Evolutionary conservation across 23 tunicate genomes (phyloP).

Genomic region (Trididemnum nubilum): DNA sequence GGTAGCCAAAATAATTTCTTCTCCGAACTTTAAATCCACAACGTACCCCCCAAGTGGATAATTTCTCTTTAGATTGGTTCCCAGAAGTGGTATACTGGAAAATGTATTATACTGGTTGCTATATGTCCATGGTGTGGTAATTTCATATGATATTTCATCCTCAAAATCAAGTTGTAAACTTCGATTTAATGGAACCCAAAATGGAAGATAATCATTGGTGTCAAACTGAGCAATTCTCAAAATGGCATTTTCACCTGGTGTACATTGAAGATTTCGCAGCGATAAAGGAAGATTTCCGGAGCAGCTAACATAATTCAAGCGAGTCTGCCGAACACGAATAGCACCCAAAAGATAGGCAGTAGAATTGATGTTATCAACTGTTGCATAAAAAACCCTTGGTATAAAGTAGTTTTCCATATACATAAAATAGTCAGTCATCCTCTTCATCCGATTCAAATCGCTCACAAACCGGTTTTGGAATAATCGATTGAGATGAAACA

Average conservation of each 20-base stretch:
- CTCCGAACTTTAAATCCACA: constrained; percentile 55
- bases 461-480: constrained; percentile 16
- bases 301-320: constrained; percentile 26
- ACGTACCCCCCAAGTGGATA: constrained; percentile 65
- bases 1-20: constrained; percentile 30
- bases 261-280: neutral
- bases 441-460: constrained; percentile 31
- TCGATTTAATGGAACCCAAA: constrained; percentile 27
- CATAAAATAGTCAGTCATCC: constrained; percentile 19
- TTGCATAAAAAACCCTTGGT: constrained; percentile 35
- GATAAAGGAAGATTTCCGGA: neutral
- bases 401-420: constrained; percentile 46
- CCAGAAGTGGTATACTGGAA: constrained; percentile 9
- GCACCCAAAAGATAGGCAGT: constrained; percentile 55
- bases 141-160: neutral
- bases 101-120: neutral
- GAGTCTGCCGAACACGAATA: constrained; percentile 52
- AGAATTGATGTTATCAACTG: neutral
- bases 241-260: neutral
- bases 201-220: constrained; percentile 26
- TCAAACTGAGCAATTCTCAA: constrained; percentile 35
- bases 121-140: constrained; percentile 40
- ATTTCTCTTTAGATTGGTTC: constrained; percentile 34
- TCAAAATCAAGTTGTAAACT: neutral
- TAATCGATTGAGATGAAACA: constrained; percentile 28